Evolutionary conservation across 2,888 invertebrate genomes (phyloP), one percentile per base, ranked within the genome.

Genomic region (Exocentrus adspersus): DNA sequence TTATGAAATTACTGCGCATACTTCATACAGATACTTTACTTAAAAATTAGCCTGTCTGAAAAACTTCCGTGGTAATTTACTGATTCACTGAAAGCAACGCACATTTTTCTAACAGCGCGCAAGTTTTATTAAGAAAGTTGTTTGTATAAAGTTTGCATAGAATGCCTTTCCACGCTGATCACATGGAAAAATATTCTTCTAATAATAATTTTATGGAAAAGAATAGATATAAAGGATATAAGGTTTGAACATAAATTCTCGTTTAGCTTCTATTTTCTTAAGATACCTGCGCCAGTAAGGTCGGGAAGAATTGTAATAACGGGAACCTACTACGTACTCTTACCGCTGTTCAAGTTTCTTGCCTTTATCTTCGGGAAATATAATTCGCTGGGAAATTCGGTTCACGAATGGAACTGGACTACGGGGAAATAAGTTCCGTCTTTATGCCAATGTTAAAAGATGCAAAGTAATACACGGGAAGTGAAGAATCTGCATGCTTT

Each of bases 401-500:
- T 76, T 77, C 76, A 73, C 74, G 73, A 75, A 75, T 68, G 65
- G 72, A 79, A 80, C 79, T 78, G 78, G 78, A 78, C 79, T 79
- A 73, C 73, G 72, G 80, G 79, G 80, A 81, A 81, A 81, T 81
- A 81, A 79, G 78, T 68, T 70, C 74, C 75, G 76, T 79, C 79
- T 79, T 76, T 72, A 74, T 75, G 74, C 76, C 76, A 78, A 81
- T 79, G 78, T 78, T 80, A 76, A 81, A 80, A 80, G 79, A 81
- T 81, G 80, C 80, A 81, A 79, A 80, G 77, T 79, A 77, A 79
- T 80, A 77, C 75, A 73, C 73, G 75, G 75, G 75, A 75, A 79
- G 77, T 75, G 76, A 75, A 75, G 78, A 81, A 80, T 80, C 80
- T 79, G 79, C 79, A 79, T 79, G 76, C 77, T 79, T 79, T 80